Evolutionary conservation across 2,797 vertebrate species (phyloP).

Genomic region (Clarias pachynema): DNA sequence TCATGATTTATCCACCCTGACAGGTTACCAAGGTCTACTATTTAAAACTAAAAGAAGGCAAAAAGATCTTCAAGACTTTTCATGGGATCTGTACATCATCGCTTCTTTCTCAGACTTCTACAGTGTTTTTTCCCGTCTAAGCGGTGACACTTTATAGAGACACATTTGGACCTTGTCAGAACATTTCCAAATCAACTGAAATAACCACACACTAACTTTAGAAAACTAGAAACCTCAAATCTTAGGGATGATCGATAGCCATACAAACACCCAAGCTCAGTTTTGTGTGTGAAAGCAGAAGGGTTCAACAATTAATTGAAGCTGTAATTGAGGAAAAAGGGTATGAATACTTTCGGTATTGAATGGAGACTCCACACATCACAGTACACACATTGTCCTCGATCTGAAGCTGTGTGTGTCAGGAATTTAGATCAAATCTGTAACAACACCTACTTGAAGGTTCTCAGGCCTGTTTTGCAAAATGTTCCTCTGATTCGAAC

Average conservation of each 20-base stretch:
- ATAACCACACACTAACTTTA: background rate
- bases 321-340: background rate
- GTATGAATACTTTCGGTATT: background rate
- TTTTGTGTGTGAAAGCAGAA: background rate
- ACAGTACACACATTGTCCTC: background rate
- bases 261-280: background rate
- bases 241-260: background rate
- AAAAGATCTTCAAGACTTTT: background rate
- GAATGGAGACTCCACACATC: background rate
- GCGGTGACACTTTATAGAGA: background rate
- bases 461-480: background rate
- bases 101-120: background rate
- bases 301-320: background rate
- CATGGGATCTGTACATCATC: background rate
- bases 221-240: background rate
- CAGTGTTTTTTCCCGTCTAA: background rate
- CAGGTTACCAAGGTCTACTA: background rate
- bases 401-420: background rate
- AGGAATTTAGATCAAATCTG: constrained; percentile 2
- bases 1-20: background rate
- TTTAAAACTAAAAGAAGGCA: background rate
- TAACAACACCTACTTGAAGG: constrained; percentile 11
- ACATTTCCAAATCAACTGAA: background rate
- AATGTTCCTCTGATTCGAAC: background rate
- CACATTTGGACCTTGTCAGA: background rate